These are phyloP conservation scores for Amphimallon solstitiale DNA, from an alignment of 2,888 invertebrate genomes.

Conservation along the genomic window DNA sequence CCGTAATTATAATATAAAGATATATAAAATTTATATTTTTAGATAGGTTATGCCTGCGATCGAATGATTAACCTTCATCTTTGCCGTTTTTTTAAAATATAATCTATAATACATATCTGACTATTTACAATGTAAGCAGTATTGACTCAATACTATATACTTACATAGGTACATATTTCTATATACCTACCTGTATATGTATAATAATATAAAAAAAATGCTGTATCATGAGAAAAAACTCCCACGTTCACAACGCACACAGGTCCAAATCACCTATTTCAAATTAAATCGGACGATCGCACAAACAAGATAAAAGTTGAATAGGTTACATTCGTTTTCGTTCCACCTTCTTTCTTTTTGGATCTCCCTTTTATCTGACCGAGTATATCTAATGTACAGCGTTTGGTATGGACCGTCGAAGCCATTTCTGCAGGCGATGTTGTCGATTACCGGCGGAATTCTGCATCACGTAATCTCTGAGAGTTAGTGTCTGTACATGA, in stretches of 20 bases:
- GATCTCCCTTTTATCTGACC: conserved; percentile 20
- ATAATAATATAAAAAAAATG: too few species aligned
- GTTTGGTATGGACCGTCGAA: conserved; percentile 18
- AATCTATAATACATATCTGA: too few species aligned
- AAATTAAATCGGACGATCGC: conserved; percentile 24
- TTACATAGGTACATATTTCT: too few species aligned
- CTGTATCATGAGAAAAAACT: too few species aligned
- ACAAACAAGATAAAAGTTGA: conserved; percentile 21
- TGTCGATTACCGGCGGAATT: conserved; percentile 28
- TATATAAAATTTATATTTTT: too few species aligned
- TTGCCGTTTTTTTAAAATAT: too few species aligned
- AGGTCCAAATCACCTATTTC: conserved; percentile 7
- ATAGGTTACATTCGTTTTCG: conserved; percentile 23
- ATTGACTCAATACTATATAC: too few species aligned
- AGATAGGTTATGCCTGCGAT: too few species aligned
- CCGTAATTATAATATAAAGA: too few species aligned
- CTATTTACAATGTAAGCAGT: too few species aligned
- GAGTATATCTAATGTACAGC: conserved; percentile 18
- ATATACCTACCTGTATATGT: too few species aligned
- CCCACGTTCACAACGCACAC: background rate
- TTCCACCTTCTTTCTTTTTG: conserved; percentile 13
- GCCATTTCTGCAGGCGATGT: conserved; percentile 23
- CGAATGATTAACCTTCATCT: too few species aligned
- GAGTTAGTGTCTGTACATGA: conserved; percentile 13
- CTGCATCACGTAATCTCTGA: conserved; percentile 25